Conservation (phyloP, 2,888 invertebrate genomes). For the Aelia acuminata region DNA sequence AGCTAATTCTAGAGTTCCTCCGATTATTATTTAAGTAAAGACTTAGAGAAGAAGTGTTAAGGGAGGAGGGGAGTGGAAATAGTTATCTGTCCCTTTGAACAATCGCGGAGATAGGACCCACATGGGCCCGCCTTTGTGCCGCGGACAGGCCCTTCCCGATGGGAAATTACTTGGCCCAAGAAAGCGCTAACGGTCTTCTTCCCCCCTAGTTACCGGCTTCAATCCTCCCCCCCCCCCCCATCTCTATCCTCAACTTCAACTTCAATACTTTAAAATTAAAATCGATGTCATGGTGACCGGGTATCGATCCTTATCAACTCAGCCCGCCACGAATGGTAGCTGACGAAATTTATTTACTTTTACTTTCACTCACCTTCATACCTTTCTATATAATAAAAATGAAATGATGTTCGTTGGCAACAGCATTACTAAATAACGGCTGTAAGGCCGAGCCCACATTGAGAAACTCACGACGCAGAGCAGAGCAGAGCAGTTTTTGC, state of each 20-base stretch:
- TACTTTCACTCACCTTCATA: too few species aligned
- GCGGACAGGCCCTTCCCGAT: background rate
- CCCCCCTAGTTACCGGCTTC: background rate
- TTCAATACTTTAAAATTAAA: conserved; percentile 36
- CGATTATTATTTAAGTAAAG: background rate
- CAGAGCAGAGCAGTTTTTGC: too few species aligned
- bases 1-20: background rate
- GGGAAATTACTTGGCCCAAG: conserved; percentile 43
- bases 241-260: background rate
- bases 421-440: too few species aligned
- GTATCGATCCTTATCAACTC: too few species aligned
- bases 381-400: too few species aligned
- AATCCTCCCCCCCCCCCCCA: background rate
- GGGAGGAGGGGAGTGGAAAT: background rate
- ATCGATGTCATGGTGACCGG: background rate
- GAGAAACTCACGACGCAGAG: too few species aligned
- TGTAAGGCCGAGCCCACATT: too few species aligned
- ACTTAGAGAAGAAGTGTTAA: background rate
- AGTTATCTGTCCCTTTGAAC: conserved; percentile 39
- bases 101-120: conserved; percentile 1
- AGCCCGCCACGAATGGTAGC: too few species aligned
- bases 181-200: conserved; percentile 19
- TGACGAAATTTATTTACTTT: too few species aligned
- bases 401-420: too few species aligned
- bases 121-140: conserved; percentile 23